Evolutionary conservation across 2,888 invertebrate species (phyloP), one percentile per base, ranked within the genome.

Genomic region (Allacma fusca): DNA sequence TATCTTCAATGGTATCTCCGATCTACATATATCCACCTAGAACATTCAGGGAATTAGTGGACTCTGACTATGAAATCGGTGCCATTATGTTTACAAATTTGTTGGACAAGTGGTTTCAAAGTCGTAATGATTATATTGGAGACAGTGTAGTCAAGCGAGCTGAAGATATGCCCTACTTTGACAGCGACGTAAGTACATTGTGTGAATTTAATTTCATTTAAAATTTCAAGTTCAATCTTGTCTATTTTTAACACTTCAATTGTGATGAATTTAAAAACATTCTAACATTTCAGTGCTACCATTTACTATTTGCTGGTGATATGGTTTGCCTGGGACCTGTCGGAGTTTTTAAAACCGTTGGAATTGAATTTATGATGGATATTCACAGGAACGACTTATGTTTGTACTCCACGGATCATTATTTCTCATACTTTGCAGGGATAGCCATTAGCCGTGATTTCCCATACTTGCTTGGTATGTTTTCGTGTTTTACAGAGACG

Each of bases 21-120:
- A 40, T 4, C 16, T 28, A 44, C 4, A 28, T 50, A 1, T 29
- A 50, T 24, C 71, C 71, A 4, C 77, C 77, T 5, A 13, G 67
- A 44, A 77, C 71, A 19, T 77, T 72, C 44, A 21, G 65, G 23
- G 65, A 77, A 21, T n/a, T 77, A 23, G 67, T 62, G 1, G 24
- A 64, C 23, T 77, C 77, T 1, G 5, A 65, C 0, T 77, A 71
- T 28, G 40, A 28, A 12, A 67, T 77, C 4, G 67, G 67, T 16
- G 77, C 77, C 1, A 21, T 77, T 21, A 64, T 77, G 43, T 72
- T 72, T 29, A 21, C 26, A 24, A 57, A 26, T 4, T 67, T 26
- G 43, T 29, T 72, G 12, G 34, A 77, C 26, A 21, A 68, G 5
- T n/a, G 34, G 7, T 76, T 69, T 19, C 1, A 21, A 9, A 7